Evolutionary conservation across 2,113 vertebrate genomes (phyloP).

Genomic region (Phalacrocorax pelagicus): DNA sequence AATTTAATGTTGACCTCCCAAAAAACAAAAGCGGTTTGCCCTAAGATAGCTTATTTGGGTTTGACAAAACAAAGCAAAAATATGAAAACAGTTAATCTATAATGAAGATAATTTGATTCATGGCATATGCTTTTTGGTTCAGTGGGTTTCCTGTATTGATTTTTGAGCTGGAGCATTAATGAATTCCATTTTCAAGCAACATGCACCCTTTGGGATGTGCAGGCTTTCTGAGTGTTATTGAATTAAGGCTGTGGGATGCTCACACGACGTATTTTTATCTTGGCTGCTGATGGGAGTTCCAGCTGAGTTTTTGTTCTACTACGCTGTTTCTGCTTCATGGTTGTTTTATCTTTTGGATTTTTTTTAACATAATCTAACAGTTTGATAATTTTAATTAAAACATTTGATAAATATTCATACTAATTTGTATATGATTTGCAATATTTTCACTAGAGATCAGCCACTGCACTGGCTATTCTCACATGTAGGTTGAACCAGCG

Average conservation of each 20-base stretch:
- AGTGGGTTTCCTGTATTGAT: slow-evolving; percentile 42
- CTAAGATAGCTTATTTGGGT: not conserved
- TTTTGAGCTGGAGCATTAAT: slow-evolving; percentile 54
- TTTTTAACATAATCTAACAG: slow-evolving; percentile 1
- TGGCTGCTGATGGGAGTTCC: slow-evolving; percentile 18
- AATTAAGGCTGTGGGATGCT: slow-evolving; percentile 30
- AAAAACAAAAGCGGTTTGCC: not conserved
- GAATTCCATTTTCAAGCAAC: slow-evolving; percentile 37
- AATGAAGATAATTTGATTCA: slow-evolving; percentile 20
- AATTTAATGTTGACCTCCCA: not conserved
- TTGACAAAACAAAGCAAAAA: not conserved
- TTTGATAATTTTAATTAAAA: slow-evolving; percentile 66
- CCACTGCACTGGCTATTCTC: not conserved
- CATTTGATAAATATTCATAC: slow-evolving; percentile 51
- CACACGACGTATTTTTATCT: not conserved
- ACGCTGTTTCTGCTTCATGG: slow-evolving; percentile 4
- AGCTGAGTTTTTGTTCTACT: slow-evolving; percentile 54
- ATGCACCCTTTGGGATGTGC: slow-evolving; percentile 21
- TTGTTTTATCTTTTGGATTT: slow-evolving; percentile 19
- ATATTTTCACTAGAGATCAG: not conserved
- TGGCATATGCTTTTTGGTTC: slow-evolving; percentile 23
- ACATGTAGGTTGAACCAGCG: not conserved
- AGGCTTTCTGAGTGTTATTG: slow-evolving; percentile 37
- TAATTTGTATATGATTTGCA: slow-evolving; percentile 36
- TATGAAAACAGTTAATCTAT: not conserved